Conservation (phyloP, 2,888 invertebrate species). For the Crossocerus cetratus region DNA sequence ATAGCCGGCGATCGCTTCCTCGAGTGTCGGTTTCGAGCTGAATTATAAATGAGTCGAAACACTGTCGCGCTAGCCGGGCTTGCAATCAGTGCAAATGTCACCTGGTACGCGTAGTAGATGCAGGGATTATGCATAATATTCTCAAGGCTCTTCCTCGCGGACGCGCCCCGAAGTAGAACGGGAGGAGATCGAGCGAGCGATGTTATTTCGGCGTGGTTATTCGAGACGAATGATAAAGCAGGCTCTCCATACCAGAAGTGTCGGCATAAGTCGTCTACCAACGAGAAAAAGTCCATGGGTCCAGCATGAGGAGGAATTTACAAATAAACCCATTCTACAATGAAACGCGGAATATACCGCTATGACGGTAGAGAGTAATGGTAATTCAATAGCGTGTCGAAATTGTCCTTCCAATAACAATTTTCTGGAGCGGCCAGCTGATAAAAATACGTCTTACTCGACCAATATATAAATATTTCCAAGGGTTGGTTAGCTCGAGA, state of each 20-base stretch:
- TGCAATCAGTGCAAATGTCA: too few species aligned
- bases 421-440: slow-evolving; percentile 38
- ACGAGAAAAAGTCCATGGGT: slow-evolving; percentile 36
- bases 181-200: too few species aligned
- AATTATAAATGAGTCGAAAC: too few species aligned
- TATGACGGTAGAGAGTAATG: too few species aligned
- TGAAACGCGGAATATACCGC: not conserved
- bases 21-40: too few species aligned
- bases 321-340: slow-evolving; percentile 11
- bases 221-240: slow-evolving; percentile 20
- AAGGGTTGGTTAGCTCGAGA: slow-evolving; percentile 69
- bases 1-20: too few species aligned
- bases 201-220: not conserved
- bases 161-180: too few species aligned
- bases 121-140: too few species aligned
- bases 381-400: not conserved
- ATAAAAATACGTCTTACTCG: slow-evolving; percentile 72
- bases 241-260: slow-evolving; percentile 37
- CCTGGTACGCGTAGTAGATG: too few species aligned
- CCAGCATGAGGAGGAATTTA: not conserved
- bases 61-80: too few species aligned
- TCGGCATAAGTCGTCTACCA: slow-evolving; percentile 40
- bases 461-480: slow-evolving; percentile 74
- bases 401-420: not conserved
- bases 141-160: too few species aligned